Conservation (phyloP, 37 sponge, comb jelly and placozoan species). For the Aplysina aerophoba region DNA sequence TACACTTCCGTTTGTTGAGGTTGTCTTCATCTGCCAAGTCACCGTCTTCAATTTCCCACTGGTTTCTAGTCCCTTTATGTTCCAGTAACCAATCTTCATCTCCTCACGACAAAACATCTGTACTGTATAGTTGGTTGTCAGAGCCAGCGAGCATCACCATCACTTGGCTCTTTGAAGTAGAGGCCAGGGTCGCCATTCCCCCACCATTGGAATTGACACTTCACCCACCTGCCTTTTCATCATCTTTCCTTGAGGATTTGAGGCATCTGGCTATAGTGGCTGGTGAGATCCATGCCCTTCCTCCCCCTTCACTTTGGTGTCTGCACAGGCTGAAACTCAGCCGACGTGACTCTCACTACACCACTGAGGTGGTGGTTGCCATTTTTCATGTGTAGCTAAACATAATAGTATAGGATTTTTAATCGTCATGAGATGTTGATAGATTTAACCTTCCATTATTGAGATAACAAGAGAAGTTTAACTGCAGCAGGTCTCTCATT, state of each 20-base stretch:
- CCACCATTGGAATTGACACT: neutral
- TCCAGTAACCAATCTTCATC: too few species aligned
- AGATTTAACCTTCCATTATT: neutral
- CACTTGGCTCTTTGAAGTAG: conserved; percentile 1
- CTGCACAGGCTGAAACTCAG: conserved; percentile 1
- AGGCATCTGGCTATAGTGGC: too few species aligned
- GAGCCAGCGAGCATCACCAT: neutral
- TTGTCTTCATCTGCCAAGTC: neutral
- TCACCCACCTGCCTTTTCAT: neutral
- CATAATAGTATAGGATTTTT: neutral
- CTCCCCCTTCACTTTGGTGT: neutral
- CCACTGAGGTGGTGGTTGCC: neutral
- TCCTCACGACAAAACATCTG: neutral
- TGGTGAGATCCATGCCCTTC: too few species aligned
- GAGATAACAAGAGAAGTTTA: too few species aligned
- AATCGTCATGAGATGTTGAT: neutral
- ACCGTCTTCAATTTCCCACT: neutral
- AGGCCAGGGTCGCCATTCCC: neutral
- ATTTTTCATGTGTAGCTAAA: neutral
- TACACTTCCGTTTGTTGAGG: too few species aligned
- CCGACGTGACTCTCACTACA: neutral
- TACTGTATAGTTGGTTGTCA: neutral
- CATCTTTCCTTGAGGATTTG: neutral
- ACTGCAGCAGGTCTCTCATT: too few species aligned
- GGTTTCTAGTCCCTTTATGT: neutral